Evolutionary conservation across 2,797 vertebrate genomes (phyloP).

Genomic region (Typhlichthys subterraneus): DNA sequence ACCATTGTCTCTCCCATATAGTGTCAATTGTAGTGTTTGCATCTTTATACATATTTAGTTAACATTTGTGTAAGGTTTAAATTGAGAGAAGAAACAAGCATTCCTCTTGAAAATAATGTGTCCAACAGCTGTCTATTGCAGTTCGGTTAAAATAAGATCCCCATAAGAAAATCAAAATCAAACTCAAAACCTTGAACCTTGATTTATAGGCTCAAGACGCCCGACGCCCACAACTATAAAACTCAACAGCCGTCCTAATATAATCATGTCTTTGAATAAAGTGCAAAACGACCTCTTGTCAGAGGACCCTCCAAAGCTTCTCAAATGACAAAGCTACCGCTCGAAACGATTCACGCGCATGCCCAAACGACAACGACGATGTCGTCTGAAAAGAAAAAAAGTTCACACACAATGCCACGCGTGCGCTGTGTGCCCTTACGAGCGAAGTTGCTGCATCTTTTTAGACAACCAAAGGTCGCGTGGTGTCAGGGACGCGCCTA

Average conservation of each 20-base stretch:
- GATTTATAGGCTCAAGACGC: background rate
- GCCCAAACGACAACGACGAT: constrained; percentile 55
- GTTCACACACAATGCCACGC: constrained; percentile 78
- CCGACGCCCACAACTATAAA: too few species aligned
- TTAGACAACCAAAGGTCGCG: constrained; percentile 80
- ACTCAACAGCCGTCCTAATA: too few species aligned
- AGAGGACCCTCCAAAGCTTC: constrained; percentile 35
- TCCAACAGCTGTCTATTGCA: too few species aligned
- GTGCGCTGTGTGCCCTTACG: constrained; percentile 72
- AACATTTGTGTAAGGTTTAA: too few species aligned
- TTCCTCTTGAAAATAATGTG: too few species aligned
- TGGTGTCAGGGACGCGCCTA: constrained; percentile 82
- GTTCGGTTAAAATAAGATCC: too few species aligned
- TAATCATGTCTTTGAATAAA: background rate
- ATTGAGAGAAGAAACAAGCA: too few species aligned
- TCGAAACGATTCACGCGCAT: constrained; percentile 72
- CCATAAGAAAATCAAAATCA: too few species aligned
- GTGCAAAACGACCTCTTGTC: background rate
- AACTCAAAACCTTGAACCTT: background rate
- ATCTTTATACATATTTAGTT: too few species aligned
- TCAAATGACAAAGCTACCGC: constrained; percentile 63
- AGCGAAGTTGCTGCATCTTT: constrained; percentile 75
- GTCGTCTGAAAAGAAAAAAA: constrained; percentile 64
- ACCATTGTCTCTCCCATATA: too few species aligned
- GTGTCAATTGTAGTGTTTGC: too few species aligned